Evolutionary conservation across 2,797 vertebrate genomes (phyloP).

Genomic region (Pteronotus mesoamericanus): DNA sequence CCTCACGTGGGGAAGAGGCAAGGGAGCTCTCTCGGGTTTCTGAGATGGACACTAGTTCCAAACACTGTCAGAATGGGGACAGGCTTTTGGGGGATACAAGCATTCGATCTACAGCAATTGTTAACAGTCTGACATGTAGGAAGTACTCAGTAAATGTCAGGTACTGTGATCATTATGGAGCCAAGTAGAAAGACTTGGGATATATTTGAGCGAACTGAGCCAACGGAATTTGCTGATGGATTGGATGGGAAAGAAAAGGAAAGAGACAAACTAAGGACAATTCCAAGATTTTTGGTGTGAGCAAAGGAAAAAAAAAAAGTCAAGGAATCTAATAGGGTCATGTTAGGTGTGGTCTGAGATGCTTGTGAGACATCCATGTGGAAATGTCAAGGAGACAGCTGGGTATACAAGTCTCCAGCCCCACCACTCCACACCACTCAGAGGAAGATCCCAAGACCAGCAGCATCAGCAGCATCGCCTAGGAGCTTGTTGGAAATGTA

Average conservation of each 20-base stretch:
- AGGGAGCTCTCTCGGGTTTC: not conserved
- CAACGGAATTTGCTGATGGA: not conserved
- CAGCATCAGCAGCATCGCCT: not conserved
- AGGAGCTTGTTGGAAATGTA: not conserved
- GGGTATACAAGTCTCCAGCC: not conserved
- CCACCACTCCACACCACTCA: not conserved
- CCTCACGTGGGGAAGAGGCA: not conserved
- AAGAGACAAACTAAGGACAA: conserved; percentile 36
- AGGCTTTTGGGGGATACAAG: not conserved
- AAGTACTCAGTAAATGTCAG: not conserved
- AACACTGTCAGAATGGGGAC: not conserved
- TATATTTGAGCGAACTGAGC: not conserved
- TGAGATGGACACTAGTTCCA: not conserved
- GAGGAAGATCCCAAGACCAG: not conserved
- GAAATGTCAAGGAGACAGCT: not conserved
- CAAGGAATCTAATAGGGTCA: not conserved
- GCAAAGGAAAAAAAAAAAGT: not conserved
- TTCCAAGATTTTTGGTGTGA: not conserved
- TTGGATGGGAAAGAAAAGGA: not conserved
- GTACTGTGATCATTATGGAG: not conserved
- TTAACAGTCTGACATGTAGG: not conserved
- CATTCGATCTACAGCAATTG: not conserved
- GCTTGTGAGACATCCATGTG: not conserved
- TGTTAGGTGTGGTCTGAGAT: not conserved
- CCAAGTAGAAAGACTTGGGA: not conserved